Conservation (phyloP, 2,113 vertebrate genomes). For the Stercorarius parasiticus region DNA sequence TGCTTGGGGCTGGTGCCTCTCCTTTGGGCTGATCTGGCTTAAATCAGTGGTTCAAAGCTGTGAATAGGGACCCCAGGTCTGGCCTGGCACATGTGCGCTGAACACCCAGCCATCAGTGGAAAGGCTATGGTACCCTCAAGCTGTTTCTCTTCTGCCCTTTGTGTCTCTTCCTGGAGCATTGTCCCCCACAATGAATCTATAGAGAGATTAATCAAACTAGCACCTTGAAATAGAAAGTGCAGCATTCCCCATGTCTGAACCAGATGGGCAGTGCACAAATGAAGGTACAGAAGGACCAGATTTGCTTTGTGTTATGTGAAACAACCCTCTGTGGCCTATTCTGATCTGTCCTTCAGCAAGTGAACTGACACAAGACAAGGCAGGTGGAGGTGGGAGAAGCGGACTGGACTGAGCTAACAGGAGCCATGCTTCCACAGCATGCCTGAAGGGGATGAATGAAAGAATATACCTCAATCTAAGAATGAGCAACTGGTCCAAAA, state of each 20-base stretch:
- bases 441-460: conserved; percentile 23
- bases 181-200: neutral
- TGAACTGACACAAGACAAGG: neutral
- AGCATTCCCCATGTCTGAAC: neutral
- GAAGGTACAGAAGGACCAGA: neutral
- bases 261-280: neutral
- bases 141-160: neutral
- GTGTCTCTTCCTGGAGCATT: neutral
- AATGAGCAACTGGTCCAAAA: neutral
- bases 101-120: neutral
- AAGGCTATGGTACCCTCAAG: neutral
- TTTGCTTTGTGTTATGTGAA: conserved; percentile 4
- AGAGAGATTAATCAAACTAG: neutral
- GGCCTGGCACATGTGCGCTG: neutral
- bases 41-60: neutral
- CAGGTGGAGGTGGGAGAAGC: neutral
- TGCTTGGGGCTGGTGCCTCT: neutral
- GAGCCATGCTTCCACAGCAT: neutral
- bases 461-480: neutral
- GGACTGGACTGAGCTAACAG: neutral
- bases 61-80: neutral
- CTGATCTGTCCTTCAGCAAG: conserved; percentile 1
- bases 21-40: neutral
- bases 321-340: neutral
- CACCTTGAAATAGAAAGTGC: neutral